Evolutionary conservation across 2,797 vertebrate genomes (phyloP).

Genomic region (Enoplosus armatus): DNA sequence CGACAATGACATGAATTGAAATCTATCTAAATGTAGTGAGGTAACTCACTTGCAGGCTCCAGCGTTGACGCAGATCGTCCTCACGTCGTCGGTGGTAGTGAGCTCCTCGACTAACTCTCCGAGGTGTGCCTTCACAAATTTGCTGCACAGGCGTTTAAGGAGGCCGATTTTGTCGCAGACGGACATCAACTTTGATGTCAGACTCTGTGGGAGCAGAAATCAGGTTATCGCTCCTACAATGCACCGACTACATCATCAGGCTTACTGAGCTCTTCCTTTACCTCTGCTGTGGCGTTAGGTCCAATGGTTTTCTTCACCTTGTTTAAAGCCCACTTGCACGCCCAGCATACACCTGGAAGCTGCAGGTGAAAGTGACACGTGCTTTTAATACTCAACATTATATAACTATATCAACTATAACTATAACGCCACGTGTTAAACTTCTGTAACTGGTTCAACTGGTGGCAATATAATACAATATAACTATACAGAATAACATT

Average conservation of each 20-base stretch:
- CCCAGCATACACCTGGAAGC: slow-evolving; percentile 34
- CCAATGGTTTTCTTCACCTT: slow-evolving; percentile 13
- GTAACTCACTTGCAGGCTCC: slow-evolving; percentile 73
- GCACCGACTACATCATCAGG: neutral
- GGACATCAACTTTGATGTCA: neutral
- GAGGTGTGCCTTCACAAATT: slow-evolving; percentile 35
- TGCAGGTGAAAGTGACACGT: slow-evolving; percentile 1
- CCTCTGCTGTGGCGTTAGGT: slow-evolving; percentile 30
- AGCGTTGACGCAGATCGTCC: slow-evolving; percentile 67
- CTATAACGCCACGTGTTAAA: neutral
- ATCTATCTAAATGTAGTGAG: neutral
- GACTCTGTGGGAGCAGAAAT: slow-evolving; percentile 30
- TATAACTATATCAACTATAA: no score
- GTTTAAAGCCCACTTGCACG: slow-evolving; percentile 49
- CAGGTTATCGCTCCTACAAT: neutral
- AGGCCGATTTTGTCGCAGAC: slow-evolving; percentile 31
- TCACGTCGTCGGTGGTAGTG: slow-evolving; percentile 60
- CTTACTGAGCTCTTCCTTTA: slow-evolving; percentile 36
- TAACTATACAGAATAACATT: neutral
- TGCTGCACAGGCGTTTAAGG: slow-evolving; percentile 25
- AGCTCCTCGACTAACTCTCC: slow-evolving; percentile 56
- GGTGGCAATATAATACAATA: neutral
- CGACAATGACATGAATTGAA: no score
- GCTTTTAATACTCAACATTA: neutral
- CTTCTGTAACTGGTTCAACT: neutral